A percentile compares a stretch with the other conserved stretches of the same genome.
phyloP scores from a whole-genome alignment of 2,113 vertebrate species.

The Cyanoramphus novaezelandiae region DNA sequence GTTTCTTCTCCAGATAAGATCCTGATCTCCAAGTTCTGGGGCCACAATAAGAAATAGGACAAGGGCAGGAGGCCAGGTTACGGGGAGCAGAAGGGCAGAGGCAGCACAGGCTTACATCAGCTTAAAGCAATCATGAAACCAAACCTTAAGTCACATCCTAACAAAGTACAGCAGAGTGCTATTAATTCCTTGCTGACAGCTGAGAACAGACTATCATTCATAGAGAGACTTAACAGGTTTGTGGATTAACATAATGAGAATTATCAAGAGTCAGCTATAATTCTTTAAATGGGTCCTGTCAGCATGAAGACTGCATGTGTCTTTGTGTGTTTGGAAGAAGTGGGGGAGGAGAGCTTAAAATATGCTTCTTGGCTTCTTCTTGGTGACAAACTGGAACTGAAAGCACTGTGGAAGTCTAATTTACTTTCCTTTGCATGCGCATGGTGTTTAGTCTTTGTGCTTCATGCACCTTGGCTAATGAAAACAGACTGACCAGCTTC shows the following conservation, averaged over 20 bases:
- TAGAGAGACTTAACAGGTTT: slow-evolving; percentile 41
- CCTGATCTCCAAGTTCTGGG: background rate
- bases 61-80: background rate
- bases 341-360: background rate
- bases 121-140: background rate
- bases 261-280: slow-evolving; percentile 37
- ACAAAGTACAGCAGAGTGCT: slow-evolving; percentile 1
- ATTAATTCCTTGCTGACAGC: slow-evolving; percentile 57
- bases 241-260: slow-evolving; percentile 61
- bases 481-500: slow-evolving; percentile 5
- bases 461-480: background rate
- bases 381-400: background rate
- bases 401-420: background rate
- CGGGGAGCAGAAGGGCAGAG: background rate
- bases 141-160: background rate
- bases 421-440: background rate
- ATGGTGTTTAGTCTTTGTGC: background rate
- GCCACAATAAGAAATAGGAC: background rate
- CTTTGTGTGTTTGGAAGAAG: background rate
- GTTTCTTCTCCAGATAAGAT: background rate
- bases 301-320: background rate
- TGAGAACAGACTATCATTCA: slow-evolving; percentile 42
- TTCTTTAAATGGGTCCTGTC: slow-evolving; percentile 44
- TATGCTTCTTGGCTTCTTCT: background rate
- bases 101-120: background rate